Conservation (phyloP, 2,888 invertebrate species). For the Sesamia inferens region DNA sequence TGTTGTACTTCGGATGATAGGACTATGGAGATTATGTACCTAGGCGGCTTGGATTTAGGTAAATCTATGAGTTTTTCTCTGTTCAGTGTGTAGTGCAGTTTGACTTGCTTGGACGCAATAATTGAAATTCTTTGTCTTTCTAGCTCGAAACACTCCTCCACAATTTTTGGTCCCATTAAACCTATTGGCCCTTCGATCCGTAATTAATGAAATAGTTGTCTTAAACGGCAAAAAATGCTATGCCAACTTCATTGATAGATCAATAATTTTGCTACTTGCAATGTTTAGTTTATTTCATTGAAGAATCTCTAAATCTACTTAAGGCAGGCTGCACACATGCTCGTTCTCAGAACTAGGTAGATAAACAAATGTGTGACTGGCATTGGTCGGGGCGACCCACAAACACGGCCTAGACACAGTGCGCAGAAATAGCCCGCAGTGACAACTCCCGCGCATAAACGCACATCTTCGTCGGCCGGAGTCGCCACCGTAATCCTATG, state of each 20-base stretch:
- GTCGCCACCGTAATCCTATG: constrained; percentile 39
- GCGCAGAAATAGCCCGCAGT: constrained; percentile 70
- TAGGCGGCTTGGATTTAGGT: neutral
- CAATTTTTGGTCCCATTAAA: too few species aligned
- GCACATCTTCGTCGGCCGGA: constrained; percentile 32
- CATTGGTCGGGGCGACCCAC: constrained; percentile 72
- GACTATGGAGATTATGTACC: constrained; percentile 36
- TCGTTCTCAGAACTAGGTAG: constrained; percentile 47
- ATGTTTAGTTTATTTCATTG: too few species aligned
- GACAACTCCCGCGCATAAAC: constrained; percentile 64
- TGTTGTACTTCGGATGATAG: constrained; percentile 32
- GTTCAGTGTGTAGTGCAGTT: neutral
- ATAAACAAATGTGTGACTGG: constrained; percentile 66
- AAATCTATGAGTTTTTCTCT: neutral
- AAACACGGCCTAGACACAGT: constrained; percentile 74
- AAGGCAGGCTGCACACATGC: constrained; percentile 27
- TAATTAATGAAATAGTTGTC: too few species aligned
- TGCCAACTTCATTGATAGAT: neutral
- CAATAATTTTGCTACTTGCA: neutral
- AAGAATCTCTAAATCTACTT: constrained; percentile 26
- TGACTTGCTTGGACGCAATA: neutral
- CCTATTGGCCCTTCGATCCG: too few species aligned
- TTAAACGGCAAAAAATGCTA: too few species aligned
- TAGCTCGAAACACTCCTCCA: too few species aligned
- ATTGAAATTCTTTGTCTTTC: neutral